Percentiles rank a stretch among this genome's conserved stretches.
Evolutionary conservation across 2,888 invertebrate genomes (phyloP).

Genomic region (Drosophila mulleri): DNA sequence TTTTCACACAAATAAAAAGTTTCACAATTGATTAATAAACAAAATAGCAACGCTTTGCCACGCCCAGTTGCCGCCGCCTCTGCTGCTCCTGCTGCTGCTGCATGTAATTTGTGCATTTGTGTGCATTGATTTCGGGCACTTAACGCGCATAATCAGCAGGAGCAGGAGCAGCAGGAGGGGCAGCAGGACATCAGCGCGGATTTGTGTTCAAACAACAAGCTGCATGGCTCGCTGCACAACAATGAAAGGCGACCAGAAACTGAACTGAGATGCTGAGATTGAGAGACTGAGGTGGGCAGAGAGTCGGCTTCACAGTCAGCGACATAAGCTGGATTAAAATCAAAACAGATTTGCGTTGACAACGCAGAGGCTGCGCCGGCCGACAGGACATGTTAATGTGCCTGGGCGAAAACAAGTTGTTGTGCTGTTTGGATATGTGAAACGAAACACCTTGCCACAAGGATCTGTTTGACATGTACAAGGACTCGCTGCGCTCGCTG

Average conservation of each 20-base stretch:
- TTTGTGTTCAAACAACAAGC: slow-evolving; percentile 56
- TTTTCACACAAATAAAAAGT: slow-evolving; percentile 40
- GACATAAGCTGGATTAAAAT: slow-evolving; percentile 82
- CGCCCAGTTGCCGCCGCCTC: slow-evolving; percentile 1
- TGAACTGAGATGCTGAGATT: neutral
- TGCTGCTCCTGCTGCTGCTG: slow-evolving; percentile 12
- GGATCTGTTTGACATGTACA: slow-evolving; percentile 22
- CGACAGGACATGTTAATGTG: slow-evolving; percentile 61
- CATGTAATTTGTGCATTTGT: slow-evolving; percentile 81
- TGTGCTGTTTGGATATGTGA: slow-evolving; percentile 66
- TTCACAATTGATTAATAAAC: slow-evolving; percentile 76
- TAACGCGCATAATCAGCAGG: slow-evolving; percentile 80
- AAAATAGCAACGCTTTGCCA: slow-evolving; percentile 63
- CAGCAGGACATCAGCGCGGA: slow-evolving; percentile 52
- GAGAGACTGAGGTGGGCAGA: neutral
- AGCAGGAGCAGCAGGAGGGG: neutral
- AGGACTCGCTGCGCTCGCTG: slow-evolving; percentile 4
- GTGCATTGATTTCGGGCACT: slow-evolving; percentile 84
- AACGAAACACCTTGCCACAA: slow-evolving; percentile 72
- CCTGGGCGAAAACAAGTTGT: slow-evolving; percentile 43
- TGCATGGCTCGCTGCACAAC: slow-evolving; percentile 74
- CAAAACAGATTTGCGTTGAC: slow-evolving; percentile 81
- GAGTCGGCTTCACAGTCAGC: slow-evolving; percentile 42
- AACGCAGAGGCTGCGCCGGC: slow-evolving; percentile 38
- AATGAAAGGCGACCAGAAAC: slow-evolving; percentile 39